phyloP scores from a whole-genome alignment of 2,888 invertebrate genomes.

The Parnassius glacialis region DNA sequence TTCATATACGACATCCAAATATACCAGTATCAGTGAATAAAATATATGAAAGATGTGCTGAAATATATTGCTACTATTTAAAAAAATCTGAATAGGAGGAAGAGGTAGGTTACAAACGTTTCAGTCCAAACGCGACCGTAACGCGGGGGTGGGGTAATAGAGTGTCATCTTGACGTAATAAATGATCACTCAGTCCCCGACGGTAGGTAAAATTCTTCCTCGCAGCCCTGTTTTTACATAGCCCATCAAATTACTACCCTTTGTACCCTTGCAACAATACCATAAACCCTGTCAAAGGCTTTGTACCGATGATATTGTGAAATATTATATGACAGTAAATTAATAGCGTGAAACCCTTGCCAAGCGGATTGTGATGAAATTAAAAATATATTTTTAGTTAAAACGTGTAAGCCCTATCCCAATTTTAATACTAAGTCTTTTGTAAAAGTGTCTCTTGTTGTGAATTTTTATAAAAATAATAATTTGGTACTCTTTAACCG shows the following conservation, averaged over 20 bases:
- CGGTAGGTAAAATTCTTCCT: slow-evolving; percentile 40
- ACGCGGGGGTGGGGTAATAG: slow-evolving; percentile 53
- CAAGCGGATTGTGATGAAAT: slow-evolving; percentile 6
- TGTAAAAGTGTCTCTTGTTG: too few relatives aligned
- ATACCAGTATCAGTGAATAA: too few relatives aligned
- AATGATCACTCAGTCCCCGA: slow-evolving; percentile 63
- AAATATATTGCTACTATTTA: slow-evolving; percentile 33
- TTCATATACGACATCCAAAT: too few relatives aligned
- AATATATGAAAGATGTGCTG: slow-evolving; percentile 24
- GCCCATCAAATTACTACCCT: slow-evolving; percentile 52
- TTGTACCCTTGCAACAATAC: slow-evolving; percentile 41
- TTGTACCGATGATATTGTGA: slow-evolving; percentile 33
- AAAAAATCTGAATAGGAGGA: slow-evolving; percentile 26
- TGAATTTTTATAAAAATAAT: too few relatives aligned
- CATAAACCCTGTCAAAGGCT: slow-evolving; percentile 34
- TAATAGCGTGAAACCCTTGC: slow-evolving; percentile 28
- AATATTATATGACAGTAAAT: slow-evolving; percentile 37
- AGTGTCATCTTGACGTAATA: slow-evolving; percentile 77
- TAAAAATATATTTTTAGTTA: slow-evolving; percentile 6
- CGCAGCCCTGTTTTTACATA: slow-evolving; percentile 65
- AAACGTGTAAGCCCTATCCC: background rate
- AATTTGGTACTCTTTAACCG: too few relatives aligned
- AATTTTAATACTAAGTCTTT: too few relatives aligned
- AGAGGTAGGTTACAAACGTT: slow-evolving; percentile 20
- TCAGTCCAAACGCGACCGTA: slow-evolving; percentile 4